These are phyloP conservation scores for Leptopilina myrica DNA, from an alignment of 2,888 invertebrate genomes.

Conservation along the genomic window DNA sequence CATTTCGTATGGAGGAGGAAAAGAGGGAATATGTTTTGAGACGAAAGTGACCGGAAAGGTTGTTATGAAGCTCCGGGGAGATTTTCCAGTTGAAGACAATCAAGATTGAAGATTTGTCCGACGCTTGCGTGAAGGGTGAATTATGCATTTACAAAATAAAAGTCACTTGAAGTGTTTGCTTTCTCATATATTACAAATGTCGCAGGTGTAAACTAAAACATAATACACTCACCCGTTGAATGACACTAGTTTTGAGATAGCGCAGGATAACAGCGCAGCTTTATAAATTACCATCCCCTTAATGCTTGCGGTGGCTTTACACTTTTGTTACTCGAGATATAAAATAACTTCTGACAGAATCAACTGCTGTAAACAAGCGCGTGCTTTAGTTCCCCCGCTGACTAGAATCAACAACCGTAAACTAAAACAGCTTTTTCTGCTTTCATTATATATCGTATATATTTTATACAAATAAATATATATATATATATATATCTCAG, in stretches of 20 bases:
- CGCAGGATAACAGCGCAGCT: background rate
- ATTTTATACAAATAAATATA: too few species aligned
- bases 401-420: slow-evolving; percentile 13
- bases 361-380: background rate
- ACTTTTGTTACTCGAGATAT: slow-evolving; percentile 5
- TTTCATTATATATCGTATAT: background rate
- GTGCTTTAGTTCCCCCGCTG: background rate
- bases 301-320: background rate
- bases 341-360: background rate
- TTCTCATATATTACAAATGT: background rate
- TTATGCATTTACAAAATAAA: background rate
- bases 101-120: slow-evolving; percentile 20
- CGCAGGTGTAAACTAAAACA: slow-evolving; percentile 1
- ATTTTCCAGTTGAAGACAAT: slow-evolving; percentile 4
- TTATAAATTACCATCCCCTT: background rate
- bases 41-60: background rate
- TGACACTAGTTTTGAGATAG: slow-evolving; percentile 13
- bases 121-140: background rate
- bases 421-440: background rate
- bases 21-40: background rate
- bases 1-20: background rate
- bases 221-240: background rate
- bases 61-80: slow-evolving; percentile 1
- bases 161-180: slow-evolving; percentile 5
- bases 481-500: too few species aligned